Evolutionary conservation across 2,888 invertebrate genomes (phyloP).

Genomic region (Leptinotarsa rubiginosa): DNA sequence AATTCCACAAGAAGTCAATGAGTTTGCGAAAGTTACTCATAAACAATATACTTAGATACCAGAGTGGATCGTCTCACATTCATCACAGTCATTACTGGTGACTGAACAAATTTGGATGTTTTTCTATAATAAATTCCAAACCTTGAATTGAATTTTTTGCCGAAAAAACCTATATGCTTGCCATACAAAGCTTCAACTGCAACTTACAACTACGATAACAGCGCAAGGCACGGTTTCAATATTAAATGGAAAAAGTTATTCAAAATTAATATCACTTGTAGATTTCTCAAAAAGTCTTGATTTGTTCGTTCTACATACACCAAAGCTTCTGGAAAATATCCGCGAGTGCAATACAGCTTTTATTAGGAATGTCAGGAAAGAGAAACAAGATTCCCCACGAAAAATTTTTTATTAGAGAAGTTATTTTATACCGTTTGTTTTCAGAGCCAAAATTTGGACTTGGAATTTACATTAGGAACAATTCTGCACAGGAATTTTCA

Average conservation of each 20-base stretch:
- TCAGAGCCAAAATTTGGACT: neutral
- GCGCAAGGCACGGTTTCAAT: neutral
- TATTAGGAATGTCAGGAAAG: neutral
- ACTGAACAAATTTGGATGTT: neutral
- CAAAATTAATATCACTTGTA: neutral
- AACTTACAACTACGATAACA: neutral
- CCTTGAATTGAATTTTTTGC: neutral
- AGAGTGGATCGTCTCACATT: too few species aligned
- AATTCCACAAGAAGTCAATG: too few species aligned
- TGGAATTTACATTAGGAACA: neutral
- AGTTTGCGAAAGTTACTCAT: too few species aligned
- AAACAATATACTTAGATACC: too few species aligned
- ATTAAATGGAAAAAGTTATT: neutral
- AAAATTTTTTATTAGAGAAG: neutral
- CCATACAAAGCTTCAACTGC: neutral
- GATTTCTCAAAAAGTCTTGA: neutral
- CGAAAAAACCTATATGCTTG: neutral
- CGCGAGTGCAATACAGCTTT: neutral
- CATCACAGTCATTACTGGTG: neutral
- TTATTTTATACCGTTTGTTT: constrained; percentile 6
- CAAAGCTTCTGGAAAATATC: neutral
- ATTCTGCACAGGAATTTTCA: neutral
- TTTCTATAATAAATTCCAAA: neutral
- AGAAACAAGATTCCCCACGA: neutral
- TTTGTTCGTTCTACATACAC: neutral